Percentiles rank a stretch among this genome's conserved stretches.
Evolutionary conservation across 2,888 invertebrate genomes (phyloP).

Genomic region (Drosophila diplacantha): DNA sequence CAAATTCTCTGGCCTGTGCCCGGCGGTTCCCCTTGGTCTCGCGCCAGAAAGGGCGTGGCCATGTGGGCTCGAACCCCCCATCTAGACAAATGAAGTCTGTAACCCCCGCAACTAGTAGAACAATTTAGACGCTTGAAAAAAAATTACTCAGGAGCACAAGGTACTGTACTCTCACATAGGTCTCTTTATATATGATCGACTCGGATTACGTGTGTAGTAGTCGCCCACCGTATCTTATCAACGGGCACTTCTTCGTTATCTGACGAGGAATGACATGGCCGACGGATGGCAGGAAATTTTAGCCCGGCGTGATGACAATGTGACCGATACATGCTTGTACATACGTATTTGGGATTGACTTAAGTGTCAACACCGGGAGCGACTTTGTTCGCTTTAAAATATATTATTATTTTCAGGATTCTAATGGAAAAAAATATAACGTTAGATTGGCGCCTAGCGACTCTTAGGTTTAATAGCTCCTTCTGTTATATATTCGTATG

Average conservation of each 20-base stretch:
- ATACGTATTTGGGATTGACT: slow-evolving; percentile 4
- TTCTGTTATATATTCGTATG: not conserved
- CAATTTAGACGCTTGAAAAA: slow-evolving; percentile 19
- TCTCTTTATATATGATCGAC: slow-evolving; percentile 15
- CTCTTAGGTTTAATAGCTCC: not conserved
- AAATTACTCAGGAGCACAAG: slow-evolving; percentile 7
- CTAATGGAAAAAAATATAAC: no score
- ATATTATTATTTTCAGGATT: not conserved
- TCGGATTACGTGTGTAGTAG: slow-evolving; percentile 34
- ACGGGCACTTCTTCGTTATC: slow-evolving; percentile 37
- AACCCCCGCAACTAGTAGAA: slow-evolving; percentile 1
- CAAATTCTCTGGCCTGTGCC: slow-evolving; percentile 22
- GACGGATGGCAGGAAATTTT: slow-evolving; percentile 18
- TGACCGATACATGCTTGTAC: slow-evolving; percentile 22
- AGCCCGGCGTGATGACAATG: slow-evolving; percentile 34
- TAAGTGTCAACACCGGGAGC: not conserved
- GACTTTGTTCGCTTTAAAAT: not conserved
- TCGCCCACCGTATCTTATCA: slow-evolving; percentile 49
- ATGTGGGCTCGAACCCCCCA: slow-evolving; percentile 7
- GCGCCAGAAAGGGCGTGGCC: slow-evolving; percentile 41
- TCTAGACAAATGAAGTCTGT: not conserved
- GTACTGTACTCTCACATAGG: slow-evolving; percentile 19
- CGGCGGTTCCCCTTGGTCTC: not conserved
- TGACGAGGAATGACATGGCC: slow-evolving; percentile 24
- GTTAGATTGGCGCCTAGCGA: not conserved